phyloP scores from a whole-genome alignment of 2,797 vertebrate genomes.

The Melanotaenia nigrans region DNA sequence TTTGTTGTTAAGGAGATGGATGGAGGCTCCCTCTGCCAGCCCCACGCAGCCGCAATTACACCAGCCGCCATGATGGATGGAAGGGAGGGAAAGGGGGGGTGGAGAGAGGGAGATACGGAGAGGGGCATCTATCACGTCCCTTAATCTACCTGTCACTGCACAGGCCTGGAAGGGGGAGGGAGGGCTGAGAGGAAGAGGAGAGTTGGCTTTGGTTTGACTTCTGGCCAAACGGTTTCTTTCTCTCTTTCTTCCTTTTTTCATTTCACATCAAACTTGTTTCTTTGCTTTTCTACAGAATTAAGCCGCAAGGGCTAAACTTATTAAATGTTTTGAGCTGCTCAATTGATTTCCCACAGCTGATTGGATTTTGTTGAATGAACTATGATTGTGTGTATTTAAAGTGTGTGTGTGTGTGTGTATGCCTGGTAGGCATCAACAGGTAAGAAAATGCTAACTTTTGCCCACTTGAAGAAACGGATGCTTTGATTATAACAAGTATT shows the following conservation, averaged over 20 bases:
- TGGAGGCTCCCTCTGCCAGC: conserved; percentile 85
- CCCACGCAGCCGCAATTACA: conserved; percentile 86
- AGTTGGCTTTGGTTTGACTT: conserved; percentile 38
- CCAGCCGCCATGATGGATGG: conserved; percentile 85
- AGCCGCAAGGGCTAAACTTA: conserved; percentile 43
- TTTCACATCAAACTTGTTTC: conserved; percentile 34
- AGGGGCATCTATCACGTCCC: conserved; percentile 85
- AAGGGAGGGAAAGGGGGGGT: conserved; percentile 68
- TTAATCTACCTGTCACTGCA: conserved; percentile 88
- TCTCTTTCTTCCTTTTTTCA: conserved; percentile 38
- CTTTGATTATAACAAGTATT: conserved; percentile 6
- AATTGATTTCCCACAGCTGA: conserved; percentile 63
- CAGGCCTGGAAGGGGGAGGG: conserved; percentile 49
- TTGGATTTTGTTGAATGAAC: conserved; percentile 50
- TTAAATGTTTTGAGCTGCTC: conserved; percentile 58
- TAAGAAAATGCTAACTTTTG: conserved; percentile 15
- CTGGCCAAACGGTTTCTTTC: conserved; percentile 57
- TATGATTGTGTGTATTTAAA: conserved; percentile 12
- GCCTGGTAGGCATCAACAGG: conserved; percentile 30
- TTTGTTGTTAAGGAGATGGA: conserved; percentile 91
- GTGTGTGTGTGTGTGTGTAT: conserved; percentile 11
- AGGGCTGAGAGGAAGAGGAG: conserved; percentile 12
- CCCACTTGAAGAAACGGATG: conserved; percentile 6
- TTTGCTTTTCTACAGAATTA: conserved; percentile 17
- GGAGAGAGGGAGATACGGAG: conserved; percentile 79